Percentiles rank a stretch among this genome's conserved stretches.
Evolutionary conservation across 2,113 vertebrate genomes (phyloP).

Genomic region (Ranitomeya variabilis): DNA sequence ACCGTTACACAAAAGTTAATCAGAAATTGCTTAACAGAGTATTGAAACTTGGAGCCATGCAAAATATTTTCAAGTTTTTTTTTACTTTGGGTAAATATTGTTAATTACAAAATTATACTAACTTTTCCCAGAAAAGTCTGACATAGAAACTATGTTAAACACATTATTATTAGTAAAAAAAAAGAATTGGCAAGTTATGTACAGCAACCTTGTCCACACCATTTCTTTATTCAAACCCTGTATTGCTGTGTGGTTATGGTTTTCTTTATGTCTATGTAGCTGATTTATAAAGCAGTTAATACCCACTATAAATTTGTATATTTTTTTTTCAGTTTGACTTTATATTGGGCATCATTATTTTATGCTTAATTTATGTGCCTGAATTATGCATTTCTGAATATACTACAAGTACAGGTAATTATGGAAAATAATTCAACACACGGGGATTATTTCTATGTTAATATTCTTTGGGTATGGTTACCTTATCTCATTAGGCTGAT

Average conservation of each 20-base stretch:
- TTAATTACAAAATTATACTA: neutral
- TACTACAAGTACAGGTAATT: neutral
- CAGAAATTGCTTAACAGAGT: neutral
- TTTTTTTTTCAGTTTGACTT: neutral
- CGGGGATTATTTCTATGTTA: slow-evolving; percentile 14
- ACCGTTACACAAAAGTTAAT: neutral
- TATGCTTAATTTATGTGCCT: slow-evolving; percentile 7
- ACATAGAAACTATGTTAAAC: neutral
- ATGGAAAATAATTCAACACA: slow-evolving; percentile 17
- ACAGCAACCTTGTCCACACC: neutral
- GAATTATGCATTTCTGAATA: slow-evolving; percentile 22
- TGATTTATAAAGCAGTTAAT: neutral
- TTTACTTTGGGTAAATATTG: neutral
- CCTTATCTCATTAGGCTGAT: slow-evolving; percentile 24
- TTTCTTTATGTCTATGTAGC: no score
- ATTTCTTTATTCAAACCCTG: neutral
- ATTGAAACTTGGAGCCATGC: neutral
- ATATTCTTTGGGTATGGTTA: slow-evolving; percentile 8
- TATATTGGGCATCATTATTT: neutral
- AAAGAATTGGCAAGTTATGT: neutral
- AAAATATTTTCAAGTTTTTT: no score
- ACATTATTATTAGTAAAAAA: neutral
- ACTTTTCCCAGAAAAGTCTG: neutral
- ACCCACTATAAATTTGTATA: neutral
- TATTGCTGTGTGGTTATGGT: neutral